These are phyloP conservation scores for Syrphus vitripennis DNA, from an alignment of 2,888 invertebrate species.

Conservation along the genomic window DNA sequence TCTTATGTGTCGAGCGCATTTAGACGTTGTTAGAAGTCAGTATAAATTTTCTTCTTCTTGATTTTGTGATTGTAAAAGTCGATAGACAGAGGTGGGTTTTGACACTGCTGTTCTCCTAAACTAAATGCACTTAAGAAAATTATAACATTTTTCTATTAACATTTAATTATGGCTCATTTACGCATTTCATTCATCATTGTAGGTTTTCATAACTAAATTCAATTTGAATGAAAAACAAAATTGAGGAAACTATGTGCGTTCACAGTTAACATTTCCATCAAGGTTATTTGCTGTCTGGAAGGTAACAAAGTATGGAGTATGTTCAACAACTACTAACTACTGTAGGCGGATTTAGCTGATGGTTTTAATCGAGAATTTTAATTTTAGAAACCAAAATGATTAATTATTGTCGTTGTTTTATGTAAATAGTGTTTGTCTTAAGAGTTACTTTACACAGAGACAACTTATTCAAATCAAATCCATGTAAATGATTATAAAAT, in stretches of 20 bases:
- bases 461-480: conserved; percentile 1
- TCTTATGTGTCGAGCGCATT: too few species aligned
- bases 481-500: neutral
- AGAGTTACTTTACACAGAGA: neutral
- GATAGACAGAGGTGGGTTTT: too few species aligned
- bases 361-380: neutral
- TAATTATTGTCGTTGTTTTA: neutral
- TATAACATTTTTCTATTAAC: neutral
- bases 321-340: too few species aligned
- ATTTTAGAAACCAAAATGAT: neutral
- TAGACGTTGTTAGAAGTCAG: too few species aligned
- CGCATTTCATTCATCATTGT: neutral
- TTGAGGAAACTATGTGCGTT: neutral
- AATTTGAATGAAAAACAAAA: neutral
- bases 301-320: neutral
- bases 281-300: neutral
- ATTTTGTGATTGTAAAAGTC: too few species aligned
- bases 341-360: conserved; percentile 5
- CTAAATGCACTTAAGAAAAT: neutral
- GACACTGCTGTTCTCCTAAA: too few species aligned
- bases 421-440: neutral
- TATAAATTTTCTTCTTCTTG: too few species aligned
- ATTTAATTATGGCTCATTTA: neutral
- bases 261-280: neutral
- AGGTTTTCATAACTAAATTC: neutral